Evolutionary conservation across 2,888 invertebrate species (phyloP).

Genomic region (Keiferia lycopersicella): DNA sequence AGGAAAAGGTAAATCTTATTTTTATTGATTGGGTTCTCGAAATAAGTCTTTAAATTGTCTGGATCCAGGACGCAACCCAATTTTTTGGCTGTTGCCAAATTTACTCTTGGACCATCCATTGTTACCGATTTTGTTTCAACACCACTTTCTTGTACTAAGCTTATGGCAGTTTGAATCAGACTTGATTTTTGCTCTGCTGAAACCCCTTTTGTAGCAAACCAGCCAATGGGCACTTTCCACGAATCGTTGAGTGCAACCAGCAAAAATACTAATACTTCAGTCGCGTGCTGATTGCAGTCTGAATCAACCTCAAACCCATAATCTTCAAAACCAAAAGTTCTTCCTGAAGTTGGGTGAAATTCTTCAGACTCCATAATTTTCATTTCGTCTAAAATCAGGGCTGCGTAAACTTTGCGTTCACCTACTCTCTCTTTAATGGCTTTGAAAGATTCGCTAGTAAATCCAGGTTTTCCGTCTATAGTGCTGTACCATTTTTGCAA

Average conservation of each 20-base stretch:
- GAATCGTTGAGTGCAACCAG: conserved; percentile 30
- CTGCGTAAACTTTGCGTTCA: background rate
- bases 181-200: conserved; percentile 31
- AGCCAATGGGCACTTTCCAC: conserved; percentile 34
- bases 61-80: conserved; percentile 17
- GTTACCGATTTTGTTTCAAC: conserved; percentile 27
- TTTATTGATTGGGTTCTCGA: conserved; percentile 10
- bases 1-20: conserved; percentile 2
- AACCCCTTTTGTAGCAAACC: conserved; percentile 31
- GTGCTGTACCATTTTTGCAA: conserved; percentile 27
- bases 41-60: conserved; percentile 11
- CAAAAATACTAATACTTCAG: conserved; percentile 32
- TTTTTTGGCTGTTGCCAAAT: conserved; percentile 24
- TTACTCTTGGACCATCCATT: conserved; percentile 27
- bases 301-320: conserved; percentile 21
- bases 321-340: conserved; percentile 26
- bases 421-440: conserved; percentile 18
- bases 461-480: conserved; percentile 27
- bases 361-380: background rate
- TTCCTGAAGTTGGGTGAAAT: background rate
- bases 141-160: conserved; percentile 21
- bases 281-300: conserved; percentile 23
- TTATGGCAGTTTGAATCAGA: conserved; percentile 25
- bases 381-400: background rate
- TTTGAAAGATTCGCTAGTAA: conserved; percentile 26